Base-by-base conservation (phyloP, 2,888 invertebrate species). In the Morpho helenor region DNA sequence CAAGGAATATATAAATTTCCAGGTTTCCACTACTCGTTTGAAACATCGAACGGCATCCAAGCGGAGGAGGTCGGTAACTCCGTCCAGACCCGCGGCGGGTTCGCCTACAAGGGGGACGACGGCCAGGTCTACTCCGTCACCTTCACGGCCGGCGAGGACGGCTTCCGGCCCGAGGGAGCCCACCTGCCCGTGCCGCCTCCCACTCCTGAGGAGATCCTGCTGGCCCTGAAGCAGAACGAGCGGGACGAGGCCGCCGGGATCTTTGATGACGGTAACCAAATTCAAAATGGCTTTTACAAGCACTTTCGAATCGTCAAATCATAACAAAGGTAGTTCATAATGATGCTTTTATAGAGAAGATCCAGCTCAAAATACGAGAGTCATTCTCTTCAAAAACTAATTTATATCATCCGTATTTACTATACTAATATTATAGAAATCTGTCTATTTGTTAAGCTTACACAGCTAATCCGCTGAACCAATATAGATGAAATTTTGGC, bases 111-210 rank as follows among this genome's bases (percentile, higher is more conserved):
- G 39, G 91, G 92, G 0, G 93, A 93, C 6, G 93, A 93, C 68
- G 93, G 92, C 0, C 77, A 80, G 62, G 82, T 84, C 0, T 91
- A 92, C 75, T 84, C 91, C 8, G 73, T 93, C 23, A 86, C 84
- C 3, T 92, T 92, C 69, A 86, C 88, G 0, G 90, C 91, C 16
- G 93, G 93, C 62, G 92, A 92, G 74, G 92, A 90, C 63, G 93
- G 93, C 6, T 93, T 91, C 74, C 82, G 79, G 53, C 84, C 93
- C 8, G 83, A 87, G 45, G 93, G 92, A 0, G 90, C 85, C 45
- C 93, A 93, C 67, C 72, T 93, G 7, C 93, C 93, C 0, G 87
- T 92, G 0, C 82, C 92, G 2, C 93, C 93, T 2, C 92, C 92
- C 1, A 92, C 91, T 56, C 93, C 93, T 31, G 85, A 89, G 50